A percentile compares a stretch with the other conserved stretches of the same genome.
These are phyloP conservation scores for Harpalus rubripes DNA, from an alignment of 2,888 invertebrate genomes.

Conservation along the genomic window DNA sequence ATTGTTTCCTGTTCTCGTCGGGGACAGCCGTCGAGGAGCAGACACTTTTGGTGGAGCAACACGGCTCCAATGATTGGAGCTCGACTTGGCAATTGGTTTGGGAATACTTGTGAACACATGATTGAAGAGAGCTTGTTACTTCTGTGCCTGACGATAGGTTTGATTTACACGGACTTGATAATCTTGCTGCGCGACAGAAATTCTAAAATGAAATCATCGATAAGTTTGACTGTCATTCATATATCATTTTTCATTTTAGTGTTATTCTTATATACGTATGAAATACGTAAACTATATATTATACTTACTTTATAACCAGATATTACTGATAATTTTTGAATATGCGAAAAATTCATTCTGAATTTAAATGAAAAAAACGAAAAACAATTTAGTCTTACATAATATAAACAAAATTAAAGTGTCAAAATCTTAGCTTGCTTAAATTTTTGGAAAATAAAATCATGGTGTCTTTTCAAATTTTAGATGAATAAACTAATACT, in stretches of 20 bases:
- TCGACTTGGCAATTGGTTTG: background rate
- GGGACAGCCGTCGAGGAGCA: conserved; percentile 39
- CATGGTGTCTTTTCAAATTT: no score
- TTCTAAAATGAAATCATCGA: conserved; percentile 12
- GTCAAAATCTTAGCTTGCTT: conserved; percentile 49
- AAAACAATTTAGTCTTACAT: conserved; percentile 49
- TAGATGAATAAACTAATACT: no score
- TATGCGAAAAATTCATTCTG: conserved; percentile 61
- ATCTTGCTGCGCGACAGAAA: background rate
- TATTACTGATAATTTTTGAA: conserved; percentile 58
- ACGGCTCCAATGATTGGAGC: conserved; percentile 37
- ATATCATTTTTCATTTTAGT: background rate
- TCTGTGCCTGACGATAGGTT: background rate
- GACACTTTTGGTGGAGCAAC: conserved; percentile 25
- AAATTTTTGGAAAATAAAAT: no score
- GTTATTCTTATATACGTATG: background rate
- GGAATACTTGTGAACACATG: conserved; percentile 28
- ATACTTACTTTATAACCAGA: conserved; percentile 54
- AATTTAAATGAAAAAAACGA: conserved; percentile 19
- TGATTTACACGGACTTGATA: conserved; percentile 7
- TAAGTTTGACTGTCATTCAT: background rate
- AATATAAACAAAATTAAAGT: conserved; percentile 48
- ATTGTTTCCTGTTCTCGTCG: background rate
- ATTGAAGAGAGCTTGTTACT: background rate
- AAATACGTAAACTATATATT: background rate